These are phyloP conservation scores for Aix galericulata DNA, from an alignment of 2,113 vertebrate genomes.

Conservation along the genomic window DNA sequence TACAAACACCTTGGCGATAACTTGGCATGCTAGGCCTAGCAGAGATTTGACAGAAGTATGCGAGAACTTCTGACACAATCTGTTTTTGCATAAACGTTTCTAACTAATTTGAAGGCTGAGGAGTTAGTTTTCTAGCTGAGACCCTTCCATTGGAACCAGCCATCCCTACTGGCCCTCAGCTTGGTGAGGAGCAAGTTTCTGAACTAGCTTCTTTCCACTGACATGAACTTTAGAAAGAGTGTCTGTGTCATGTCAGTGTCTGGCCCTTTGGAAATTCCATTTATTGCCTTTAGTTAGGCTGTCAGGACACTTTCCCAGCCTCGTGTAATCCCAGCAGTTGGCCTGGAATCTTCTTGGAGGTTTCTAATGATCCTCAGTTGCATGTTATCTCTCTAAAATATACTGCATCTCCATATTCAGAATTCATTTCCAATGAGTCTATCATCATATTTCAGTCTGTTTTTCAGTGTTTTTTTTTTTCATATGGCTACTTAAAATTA, in stretches of 20 bases:
- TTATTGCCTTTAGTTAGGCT: background rate
- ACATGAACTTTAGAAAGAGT: background rate
- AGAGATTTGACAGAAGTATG: background rate
- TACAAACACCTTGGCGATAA: background rate
- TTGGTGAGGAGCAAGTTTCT: background rate
- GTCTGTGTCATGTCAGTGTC: no score
- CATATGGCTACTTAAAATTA: background rate
- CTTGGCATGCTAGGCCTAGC: background rate
- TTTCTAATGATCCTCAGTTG: background rate
- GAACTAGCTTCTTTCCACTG: background rate
- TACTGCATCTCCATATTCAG: background rate
- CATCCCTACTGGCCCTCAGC: background rate
- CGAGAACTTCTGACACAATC: background rate
- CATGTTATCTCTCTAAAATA: background rate
- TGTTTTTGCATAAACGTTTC: background rate
- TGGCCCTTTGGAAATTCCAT: no score
- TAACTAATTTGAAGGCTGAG: background rate
- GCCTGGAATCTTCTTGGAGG: background rate
- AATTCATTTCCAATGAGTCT: background rate
- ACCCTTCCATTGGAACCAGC: background rate
- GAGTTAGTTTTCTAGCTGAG: background rate
- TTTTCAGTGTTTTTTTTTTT: background rate
- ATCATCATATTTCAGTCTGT: background rate
- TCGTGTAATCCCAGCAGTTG: background rate
- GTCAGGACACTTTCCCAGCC: background rate